Base-by-base conservation (phyloP, 2,888 invertebrate genomes). In the Aspidiotus destructor region DNA sequence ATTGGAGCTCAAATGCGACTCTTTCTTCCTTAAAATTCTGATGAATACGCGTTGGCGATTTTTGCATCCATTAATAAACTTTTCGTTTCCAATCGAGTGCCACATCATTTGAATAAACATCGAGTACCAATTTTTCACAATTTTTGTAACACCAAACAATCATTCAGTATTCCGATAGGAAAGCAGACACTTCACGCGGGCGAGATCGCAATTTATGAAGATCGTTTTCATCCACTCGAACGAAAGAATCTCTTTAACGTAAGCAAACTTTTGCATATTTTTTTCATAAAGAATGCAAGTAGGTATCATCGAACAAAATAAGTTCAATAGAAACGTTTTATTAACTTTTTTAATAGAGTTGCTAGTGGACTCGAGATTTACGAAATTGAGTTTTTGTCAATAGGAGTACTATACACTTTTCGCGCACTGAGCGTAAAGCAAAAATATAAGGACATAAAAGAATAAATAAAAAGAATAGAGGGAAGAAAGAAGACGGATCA, bases 231-330 rank as follows among this genome's bases (percentile, higher is more conserved):
- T 16, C 58, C 57, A 10, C 13, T 63, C 57, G 41, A 16, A 57
- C 15, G 40, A 55, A 28, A 28, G 55, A 55, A 65, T 65, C 65
- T 65, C 17, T 57, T 65, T 65, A 65, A 65, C 57, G 65, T 65
- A 57, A 65, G 65, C 65, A 65, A 65, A 65, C 65, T 65, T 44
- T 11, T 15, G 65, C 65, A 65, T 65, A 65, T 65, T 58, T 58
- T n/a, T 55, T 57, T 57, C 41, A 44, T 58, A 42, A 58, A 65
- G 62, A 65, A 17, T 57, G 53, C 16, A 42, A 16, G 28, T 28
- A 28, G 44, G 28, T 63, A 65, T 65, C 57, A 65, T 65, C 65
- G 57, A 65, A 65, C 57, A 65, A 57, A 65, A 65, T 65, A 65
- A 65, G 65, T 65, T 55, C 65, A 16, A 65, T 65, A 16, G 65